Evolutionary conservation across 2,113 vertebrate species (phyloP), one percentile per base, ranked within the genome.

Genomic region (Riparia riparia): DNA sequence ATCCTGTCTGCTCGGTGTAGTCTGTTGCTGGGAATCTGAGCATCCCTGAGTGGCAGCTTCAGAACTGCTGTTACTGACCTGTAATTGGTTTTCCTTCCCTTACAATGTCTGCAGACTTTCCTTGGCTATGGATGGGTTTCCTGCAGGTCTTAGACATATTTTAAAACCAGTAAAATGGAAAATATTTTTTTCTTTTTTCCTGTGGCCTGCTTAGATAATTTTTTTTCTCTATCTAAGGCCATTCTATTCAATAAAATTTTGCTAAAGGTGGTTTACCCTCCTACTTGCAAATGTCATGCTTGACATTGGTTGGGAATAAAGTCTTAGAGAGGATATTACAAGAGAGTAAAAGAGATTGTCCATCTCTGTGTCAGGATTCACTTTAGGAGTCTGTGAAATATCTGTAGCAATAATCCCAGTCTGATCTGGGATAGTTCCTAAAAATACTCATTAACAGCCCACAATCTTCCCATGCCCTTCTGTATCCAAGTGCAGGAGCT

Each of bases 401-500:
- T 19, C 22, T 80, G 21, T 12, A 72, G 42, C 22, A 57, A 65
- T 9, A 63, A 47, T 29, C 20, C 11, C 37, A 12, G 17, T 64
- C 24, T 68, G 39, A 51, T 74, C 51, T 56, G 34, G 34, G 50
- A 39, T 20, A 18, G 5, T 68, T 93, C 74, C 28, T 71, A 89
- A 68, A 87, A 82, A 53, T 26, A 24, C 10, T 41, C 7, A 32
- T 44, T 7, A 61, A 25, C 13, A 15, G 37, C 28, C 14, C 14
- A 9, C 0, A 9, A 0, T 1, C 49, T 61, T 65, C 29, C 47
- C 32, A 41, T 65, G 79, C 58, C 45, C 32, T n/a, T 47, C 29
- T 2, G 17, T 1, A 1, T 34, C 37, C 9, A 6, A 3, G 16
- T 12, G 21, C n/a, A 79, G 49, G 41, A 68, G 18, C 54, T 93